Evolutionary conservation across 1,140 invertebrate species (phyloP).

Genomic region (Apolygus lucorum): DNA sequence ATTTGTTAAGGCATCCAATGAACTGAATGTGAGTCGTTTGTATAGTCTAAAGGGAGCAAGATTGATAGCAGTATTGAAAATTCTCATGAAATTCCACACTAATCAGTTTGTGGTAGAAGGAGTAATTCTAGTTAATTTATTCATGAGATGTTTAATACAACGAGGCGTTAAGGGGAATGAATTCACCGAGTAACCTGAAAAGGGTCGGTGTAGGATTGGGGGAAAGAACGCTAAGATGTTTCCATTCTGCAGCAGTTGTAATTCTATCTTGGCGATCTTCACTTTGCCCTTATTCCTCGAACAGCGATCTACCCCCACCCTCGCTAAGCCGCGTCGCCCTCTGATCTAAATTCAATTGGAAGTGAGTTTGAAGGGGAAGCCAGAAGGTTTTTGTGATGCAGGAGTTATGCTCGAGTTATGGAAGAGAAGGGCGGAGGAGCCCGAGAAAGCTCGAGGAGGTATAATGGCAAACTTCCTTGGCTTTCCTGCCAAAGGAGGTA

Average conservation of each 20-base stretch:
- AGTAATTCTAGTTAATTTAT: too few relatives aligned
- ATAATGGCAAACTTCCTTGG: constrained; percentile 22
- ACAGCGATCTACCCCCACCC: neutral
- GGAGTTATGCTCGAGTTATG: constrained; percentile 14
- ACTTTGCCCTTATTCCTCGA: neutral
- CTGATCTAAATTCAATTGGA: constrained; percentile 15
- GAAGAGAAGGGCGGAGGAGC: neutral
- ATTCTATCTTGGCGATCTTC: neutral
- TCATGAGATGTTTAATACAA: too few relatives aligned
- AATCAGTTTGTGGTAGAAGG: too few relatives aligned
- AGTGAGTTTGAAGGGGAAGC: constrained; percentile 4
- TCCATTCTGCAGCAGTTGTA: neutral
- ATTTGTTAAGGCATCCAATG: too few relatives aligned
- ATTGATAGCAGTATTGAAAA: too few relatives aligned
- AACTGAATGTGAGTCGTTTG: too few relatives aligned
- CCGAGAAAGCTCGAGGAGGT: neutral
- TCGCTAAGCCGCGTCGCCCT: neutral
- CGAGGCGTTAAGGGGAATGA: neutral
- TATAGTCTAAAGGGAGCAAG: too few relatives aligned
- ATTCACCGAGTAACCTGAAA: neutral
- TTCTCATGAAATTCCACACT: too few relatives aligned
- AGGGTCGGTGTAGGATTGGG: neutral
- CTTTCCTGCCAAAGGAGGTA: constrained; percentile 10
- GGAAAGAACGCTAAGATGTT: neutral
- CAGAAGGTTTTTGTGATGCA: constrained; percentile 10